These are phyloP conservation scores for Potorous gilbertii DNA, from an alignment of 2,797 vertebrate genomes.

Conservation along the genomic window DNA sequence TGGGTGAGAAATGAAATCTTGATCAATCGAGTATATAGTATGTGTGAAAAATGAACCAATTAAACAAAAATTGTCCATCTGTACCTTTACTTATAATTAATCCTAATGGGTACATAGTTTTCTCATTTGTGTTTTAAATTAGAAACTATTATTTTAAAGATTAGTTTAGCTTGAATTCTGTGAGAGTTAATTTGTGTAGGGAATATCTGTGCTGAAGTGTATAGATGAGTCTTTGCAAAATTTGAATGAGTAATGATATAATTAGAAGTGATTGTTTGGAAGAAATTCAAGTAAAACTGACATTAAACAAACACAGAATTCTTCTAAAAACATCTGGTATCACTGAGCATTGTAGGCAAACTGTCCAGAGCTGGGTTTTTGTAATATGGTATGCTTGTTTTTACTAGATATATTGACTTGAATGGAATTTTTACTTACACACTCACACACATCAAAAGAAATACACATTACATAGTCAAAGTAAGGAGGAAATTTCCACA, in stretches of 20 bases:
- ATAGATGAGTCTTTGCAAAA: neutral
- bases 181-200: neutral
- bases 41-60: neutral
- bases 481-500: neutral
- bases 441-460: neutral
- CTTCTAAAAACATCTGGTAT: slow-evolving; percentile 7
- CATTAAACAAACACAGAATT: neutral
- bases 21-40: neutral
- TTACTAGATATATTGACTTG: neutral
- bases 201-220: neutral
- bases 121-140: slow-evolving; percentile 7
- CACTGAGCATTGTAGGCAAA: neutral
- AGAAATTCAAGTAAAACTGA: slow-evolving; percentile 11
- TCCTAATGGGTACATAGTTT: neutral
- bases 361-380: neutral
- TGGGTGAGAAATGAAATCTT: neutral
- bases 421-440: neutral
- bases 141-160: neutral
- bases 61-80: neutral
- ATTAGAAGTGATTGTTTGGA: slow-evolving; percentile 1
- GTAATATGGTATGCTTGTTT: neutral
- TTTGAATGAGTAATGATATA: slow-evolving; percentile 20
- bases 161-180: neutral
- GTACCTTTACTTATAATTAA: neutral
- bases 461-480: neutral